Evolutionary conservation across 2,113 vertebrate genomes (phyloP), one percentile per base, ranked within the genome.

Genomic region (Chionodraco myersi): DNA sequence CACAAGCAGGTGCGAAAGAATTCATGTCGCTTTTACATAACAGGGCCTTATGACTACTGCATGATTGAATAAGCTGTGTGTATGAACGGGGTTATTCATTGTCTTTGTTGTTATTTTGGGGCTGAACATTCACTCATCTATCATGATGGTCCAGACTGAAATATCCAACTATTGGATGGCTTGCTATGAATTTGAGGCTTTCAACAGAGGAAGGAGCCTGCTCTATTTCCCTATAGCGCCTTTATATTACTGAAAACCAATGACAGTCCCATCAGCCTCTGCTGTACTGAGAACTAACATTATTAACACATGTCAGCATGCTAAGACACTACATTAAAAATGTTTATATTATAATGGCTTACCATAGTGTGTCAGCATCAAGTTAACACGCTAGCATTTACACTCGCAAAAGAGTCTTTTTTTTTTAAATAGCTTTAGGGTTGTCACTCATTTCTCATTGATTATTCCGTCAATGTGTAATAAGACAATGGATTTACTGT

Each of bases 1-100:
- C 48, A 77, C n/a, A 8, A 23, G 36, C 63, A 62, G 57, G 58
- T 60, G 66, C 30, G 26, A 8, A n/a, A 15, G 23, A 72, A 62
- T 30, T 26, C 12, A 26, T 51, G 41, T 60, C 54, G 30, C 45
- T n/a, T n/a, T n/a, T n/a, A n/a, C 56, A 18, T 21, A 44, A 57
- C 34, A 66, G 44, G 6, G n/a, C 34, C 11, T 79, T 65, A 34
- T 16, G n/a, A 9, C 1, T 56, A 0, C 5, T 47, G n/a, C 15
- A 2, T 65, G 23, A 45, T 12, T 21, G 21, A 14, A 21, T 45
- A 23, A 34, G 21, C 49, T 18, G 21, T 45, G n/a, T 47, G 62
- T 23, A 36, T 47, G 8, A 41, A 58, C 5, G 0, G 34, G 6
- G 5, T 47, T 47, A 15, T 53, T 23, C 2, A 18, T 62, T 57